These are phyloP conservation scores for Falcunculus frontatus DNA, from an alignment of 2,113 vertebrate species.

Conservation along the genomic window DNA sequence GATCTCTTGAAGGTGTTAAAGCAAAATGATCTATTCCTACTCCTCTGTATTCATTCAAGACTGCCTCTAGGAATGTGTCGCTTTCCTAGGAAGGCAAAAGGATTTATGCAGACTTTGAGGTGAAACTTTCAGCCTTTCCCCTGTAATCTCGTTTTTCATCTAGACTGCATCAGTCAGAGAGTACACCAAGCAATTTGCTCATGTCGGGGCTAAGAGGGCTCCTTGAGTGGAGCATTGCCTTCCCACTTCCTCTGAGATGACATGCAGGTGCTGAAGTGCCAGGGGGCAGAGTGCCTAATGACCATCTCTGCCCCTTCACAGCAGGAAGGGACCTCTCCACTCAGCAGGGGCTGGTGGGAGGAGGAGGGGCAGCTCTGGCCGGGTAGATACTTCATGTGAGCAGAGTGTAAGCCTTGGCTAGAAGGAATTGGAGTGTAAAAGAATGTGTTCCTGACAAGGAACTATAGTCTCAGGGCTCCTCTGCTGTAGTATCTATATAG, in stretches of 20 bases:
- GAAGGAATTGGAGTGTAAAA: background rate
- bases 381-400: background rate
- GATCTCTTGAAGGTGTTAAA: background rate
- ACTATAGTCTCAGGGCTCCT: background rate
- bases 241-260: background rate
- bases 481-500: background rate
- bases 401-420: background rate
- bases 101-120: background rate
- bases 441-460: background rate
- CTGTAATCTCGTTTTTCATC: background rate
- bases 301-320: background rate
- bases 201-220: background rate
- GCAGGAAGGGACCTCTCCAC: background rate
- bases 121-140: background rate
- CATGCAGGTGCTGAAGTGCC: background rate
- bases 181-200: background rate
- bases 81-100: background rate
- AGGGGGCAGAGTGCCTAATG: background rate
- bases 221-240: background rate
- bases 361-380: background rate
- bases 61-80: background rate
- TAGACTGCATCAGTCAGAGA: background rate
- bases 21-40: background rate
- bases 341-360: background rate
- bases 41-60: background rate